Evolutionary conservation across 2,797 vertebrate genomes (phyloP), one percentile per base, ranked within the genome.

Genomic region (Mormyrus proboscirostris): DNA sequence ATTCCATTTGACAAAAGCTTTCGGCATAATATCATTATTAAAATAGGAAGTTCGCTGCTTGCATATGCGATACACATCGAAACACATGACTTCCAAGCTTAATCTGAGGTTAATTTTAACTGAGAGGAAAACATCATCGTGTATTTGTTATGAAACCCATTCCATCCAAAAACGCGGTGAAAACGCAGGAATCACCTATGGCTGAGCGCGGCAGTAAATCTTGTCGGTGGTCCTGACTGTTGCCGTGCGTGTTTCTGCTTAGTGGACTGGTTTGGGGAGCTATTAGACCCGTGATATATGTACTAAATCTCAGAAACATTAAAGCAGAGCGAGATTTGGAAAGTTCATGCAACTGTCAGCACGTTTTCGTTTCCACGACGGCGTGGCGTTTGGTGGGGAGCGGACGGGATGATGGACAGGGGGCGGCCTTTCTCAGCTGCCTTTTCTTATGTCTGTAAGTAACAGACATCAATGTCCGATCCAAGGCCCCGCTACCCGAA

Each of bases 261-360:
- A 86, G 50, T 86, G 53, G 85, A 86, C 85, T 16, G 29, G 85
- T 44, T 86, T 55, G 85, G 85, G 53, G 85, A 59, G 33, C 2
- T n/a, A 87, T 87, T 87, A 87, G 85, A 53, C 85, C 53, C 33
- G 14, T 59, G 33, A 87, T 87, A 59, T 87, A 87, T 84, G 88
- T 82, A 29, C 38, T 89, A 59, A 84, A 89, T 84, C 33, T 10
- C 76, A 89, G 33, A 49, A 41, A 25, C 41, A 89, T 89, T 84
- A 84, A 84, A 83, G 76, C 51, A 47, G 55, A 47, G 76, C 14
- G 2, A 41, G 73, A 88, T 88, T 82, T n/a, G 50, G 51, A 53
- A 59, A 84, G 79, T 83, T 57, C 47, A 57, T 82, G 79, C 76
- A 59, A 38, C 76, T 47, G 53, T 89, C 88, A 89, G 76, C 53